Evolutionary conservation across 2,113 vertebrate species (phyloP), one percentile per base, ranked within the genome.

Genomic region (Perognathus longimembris): DNA sequence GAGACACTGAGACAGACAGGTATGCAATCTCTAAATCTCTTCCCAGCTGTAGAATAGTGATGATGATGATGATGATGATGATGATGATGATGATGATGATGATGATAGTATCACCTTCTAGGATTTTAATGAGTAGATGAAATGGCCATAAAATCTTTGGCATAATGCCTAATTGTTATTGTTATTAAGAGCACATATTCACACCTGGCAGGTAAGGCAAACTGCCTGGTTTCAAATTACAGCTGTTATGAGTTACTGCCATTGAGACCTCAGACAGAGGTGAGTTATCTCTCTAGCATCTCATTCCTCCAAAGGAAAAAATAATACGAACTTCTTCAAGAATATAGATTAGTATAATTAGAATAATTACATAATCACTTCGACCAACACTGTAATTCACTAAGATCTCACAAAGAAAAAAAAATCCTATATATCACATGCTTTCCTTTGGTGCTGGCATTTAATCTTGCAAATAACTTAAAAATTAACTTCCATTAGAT

Each of bases 161-260:
- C 86, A 75, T 24, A 42, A 21, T 71, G 70, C 78, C 79, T 92
- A 97, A 94, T 78, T 89, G 73, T 77, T 93, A 77, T 64, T 82
- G 81, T 81, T 93, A 95, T 91, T 90, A 88, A 66, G 76, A 92
- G 34, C 81, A 93, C 45, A 79, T 64, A 74, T 71, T 82, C 86
- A 95, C 93, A 97, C 71, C 91, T 93, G 95, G 76, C 89, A 92
- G 86, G 32, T 83, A 80, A 36, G 86, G 91, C 91, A 92, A 69
- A 90, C 34, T 94, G 83, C 86, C 89, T 90, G n/a, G 67, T 88
- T 75, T 94, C 63, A 89, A 40, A 93, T 85, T 38, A 77, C 90
- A 96, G n/a, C 86, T 91, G 73, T 50, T 74, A n/a, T 18, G 80
- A 92, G 69, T 59, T 89, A 84, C 54, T 79, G 63, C 28, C 73